Conservation (phyloP, 2,888 invertebrate genomes). For the Celastrina argiolus region DNA sequence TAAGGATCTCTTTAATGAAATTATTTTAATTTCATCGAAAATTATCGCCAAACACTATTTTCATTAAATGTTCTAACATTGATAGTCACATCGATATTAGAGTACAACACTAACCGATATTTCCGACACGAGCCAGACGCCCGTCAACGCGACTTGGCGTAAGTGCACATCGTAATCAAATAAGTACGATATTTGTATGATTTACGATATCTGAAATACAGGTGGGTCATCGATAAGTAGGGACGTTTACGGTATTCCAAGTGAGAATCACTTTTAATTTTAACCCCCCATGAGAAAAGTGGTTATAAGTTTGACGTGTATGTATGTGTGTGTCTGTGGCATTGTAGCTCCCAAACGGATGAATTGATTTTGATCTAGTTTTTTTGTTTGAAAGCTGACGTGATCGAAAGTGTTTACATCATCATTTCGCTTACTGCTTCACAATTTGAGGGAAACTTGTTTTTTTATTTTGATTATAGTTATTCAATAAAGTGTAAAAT, state of each 20-base stretch:
- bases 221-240: constrained; percentile 16
- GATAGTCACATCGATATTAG: not conserved
- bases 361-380: too few relatives aligned
- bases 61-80: not conserved
- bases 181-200: constrained; percentile 40
- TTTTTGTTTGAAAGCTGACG: too few relatives aligned
- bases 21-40: not conserved
- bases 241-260: constrained; percentile 3
- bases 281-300: too few relatives aligned
- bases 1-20: not conserved
- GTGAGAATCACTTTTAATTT: too few relatives aligned
- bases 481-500: too few relatives aligned
- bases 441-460: too few relatives aligned
- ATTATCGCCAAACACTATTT: not conserved
- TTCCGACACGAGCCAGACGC: not conserved
- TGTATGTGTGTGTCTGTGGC: too few relatives aligned
- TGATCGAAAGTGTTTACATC: too few relatives aligned
- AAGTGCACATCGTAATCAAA: constrained; percentile 64
- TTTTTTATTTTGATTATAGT: too few relatives aligned
- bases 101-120: not conserved
- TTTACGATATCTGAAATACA: constrained; percentile 27
- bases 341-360: too few relatives aligned
- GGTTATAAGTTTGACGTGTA: too few relatives aligned
- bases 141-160: constrained; percentile 48
- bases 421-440: too few relatives aligned